These are phyloP conservation scores for Neodontobutis hainanensis DNA, from an alignment of 2,113 vertebrate species.

Conservation along the genomic window DNA sequence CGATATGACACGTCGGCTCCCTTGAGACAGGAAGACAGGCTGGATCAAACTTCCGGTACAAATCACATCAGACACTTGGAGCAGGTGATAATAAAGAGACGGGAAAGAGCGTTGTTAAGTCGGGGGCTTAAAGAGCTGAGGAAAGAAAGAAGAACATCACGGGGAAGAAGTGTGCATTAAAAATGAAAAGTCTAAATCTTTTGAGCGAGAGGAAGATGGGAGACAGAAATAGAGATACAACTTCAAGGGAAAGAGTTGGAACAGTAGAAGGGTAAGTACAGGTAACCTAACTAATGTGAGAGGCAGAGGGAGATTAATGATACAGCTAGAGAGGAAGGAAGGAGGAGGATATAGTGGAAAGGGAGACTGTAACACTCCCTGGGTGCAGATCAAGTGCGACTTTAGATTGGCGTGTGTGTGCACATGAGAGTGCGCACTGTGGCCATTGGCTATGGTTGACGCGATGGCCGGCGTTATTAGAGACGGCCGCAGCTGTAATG, in stretches of 20 bases:
- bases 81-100: constrained; percentile 70
- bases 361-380: constrained; percentile 58
- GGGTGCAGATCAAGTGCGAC: constrained; percentile 59
- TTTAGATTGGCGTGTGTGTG: constrained; percentile 46
- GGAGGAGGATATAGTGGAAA: constrained; percentile 36
- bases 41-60: constrained; percentile 62
- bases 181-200: constrained; percentile 52
- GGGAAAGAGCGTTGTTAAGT: constrained; percentile 7
- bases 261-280: constrained; percentile 29
- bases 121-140: constrained; percentile 24
- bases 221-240: constrained; percentile 58
- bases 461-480: constrained; percentile 60
- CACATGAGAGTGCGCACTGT: constrained; percentile 16
- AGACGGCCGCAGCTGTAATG: constrained; percentile 74
- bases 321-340: constrained; percentile 23
- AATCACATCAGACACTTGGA: constrained; percentile 64
- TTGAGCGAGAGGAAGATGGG: constrained; percentile 23
- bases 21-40: constrained; percentile 40
- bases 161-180: constrained; percentile 42
- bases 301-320: constrained; percentile 40
- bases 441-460: constrained; percentile 62
- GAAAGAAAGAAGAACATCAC: constrained; percentile 41
- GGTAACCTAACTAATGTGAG: constrained; percentile 31
- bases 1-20: constrained; percentile 58
- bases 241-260: constrained; percentile 24